Base-by-base conservation (phyloP, 2,797 vertebrate genomes). In the Peromyscus eremicus region DNA sequence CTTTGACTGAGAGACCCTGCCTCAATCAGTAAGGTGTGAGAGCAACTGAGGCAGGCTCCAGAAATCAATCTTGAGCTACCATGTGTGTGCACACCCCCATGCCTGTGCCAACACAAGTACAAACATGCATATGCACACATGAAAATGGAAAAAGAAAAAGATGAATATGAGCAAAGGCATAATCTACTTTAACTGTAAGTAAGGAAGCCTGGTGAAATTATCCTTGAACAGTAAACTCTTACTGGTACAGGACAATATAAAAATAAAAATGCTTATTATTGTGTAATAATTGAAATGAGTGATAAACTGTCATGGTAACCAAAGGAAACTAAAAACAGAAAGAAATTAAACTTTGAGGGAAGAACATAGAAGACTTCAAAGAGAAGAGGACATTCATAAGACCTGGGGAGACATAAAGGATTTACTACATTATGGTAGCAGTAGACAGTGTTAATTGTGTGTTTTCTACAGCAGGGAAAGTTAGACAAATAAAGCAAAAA, bases 201-300 rank as follows among this genome's bases (percentile, higher is more conserved):
- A 83, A 60, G 16, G 14, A 92, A 70, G 64, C 2, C 82, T 40
- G 55, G 77, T 83, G 43, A 90, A 85, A 82, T 70, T 16, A 16
- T 14, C 10, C 37, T 91, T 71, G 60, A 88, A 94, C 92, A 91
- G 43, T 60, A 60, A 43, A 40, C 89, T 85, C 68, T n/a, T 70
- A n/a, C 55, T 71, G 19, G 11, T 68, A 49, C 25, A 95, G 11
- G 2, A 91, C 92, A 40, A 90, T 25, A 66, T 49, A 68, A 68
- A 90, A 94, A 57, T 73, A 34, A 84, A 94, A 97, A 76, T 34
- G 60, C 5, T 79, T 46, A 91, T 55, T 60, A 92, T 17, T 25
- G 0, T 32, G 0, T 16, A 93, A 68, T 77, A 77, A 85, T 60
- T 82, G n/a, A 91, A 95, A 97, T 21, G 27, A 94, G 9, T 60